These are phyloP conservation scores for Pygmarrhopalites habei DNA, from an alignment of 1,140 invertebrate species.

Conservation along the genomic window DNA sequence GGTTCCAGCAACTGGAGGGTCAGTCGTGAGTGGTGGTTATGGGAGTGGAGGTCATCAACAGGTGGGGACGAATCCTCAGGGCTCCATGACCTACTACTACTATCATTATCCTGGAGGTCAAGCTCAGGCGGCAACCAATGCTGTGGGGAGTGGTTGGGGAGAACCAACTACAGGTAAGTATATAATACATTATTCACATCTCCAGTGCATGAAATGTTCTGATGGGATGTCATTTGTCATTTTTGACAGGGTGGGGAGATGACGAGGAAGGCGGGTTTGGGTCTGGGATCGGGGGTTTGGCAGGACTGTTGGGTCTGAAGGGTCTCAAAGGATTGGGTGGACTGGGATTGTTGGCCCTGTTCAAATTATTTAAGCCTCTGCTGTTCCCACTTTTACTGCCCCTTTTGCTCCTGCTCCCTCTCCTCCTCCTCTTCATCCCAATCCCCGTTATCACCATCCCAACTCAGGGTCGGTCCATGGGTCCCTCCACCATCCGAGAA, in stretches of 20 bases:
- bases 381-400: conserved; percentile 31
- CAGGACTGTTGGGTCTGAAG: conserved; percentile 35
- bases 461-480: conserved; percentile 11
- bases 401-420: conserved; percentile 23
- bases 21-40: conserved; percentile 10
- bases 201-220: too few species aligned
- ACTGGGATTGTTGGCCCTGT: conserved; percentile 33
- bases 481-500: conserved; percentile 9
- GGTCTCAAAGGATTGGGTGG: conserved; percentile 37
- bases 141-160: conserved; percentile 11
- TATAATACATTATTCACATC: not conserved
- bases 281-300: conserved; percentile 29
- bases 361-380: conserved; percentile 37
- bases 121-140: not conserved
- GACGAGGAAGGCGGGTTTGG: conserved; percentile 25
- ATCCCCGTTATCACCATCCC: conserved; percentile 31
- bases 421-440: conserved; percentile 36
- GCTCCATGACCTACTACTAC: conserved; percentile 39
- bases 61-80: conserved; percentile 15
- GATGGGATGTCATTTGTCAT: too few species aligned
- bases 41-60: not conserved
- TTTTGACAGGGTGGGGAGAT: too few species aligned
- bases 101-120: conserved; percentile 36
- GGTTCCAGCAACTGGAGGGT: conserved; percentile 14
- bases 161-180: conserved; percentile 18